Evolutionary conservation across 2,888 invertebrate species (phyloP).

Genomic region (Tanypteryx hageni): DNA sequence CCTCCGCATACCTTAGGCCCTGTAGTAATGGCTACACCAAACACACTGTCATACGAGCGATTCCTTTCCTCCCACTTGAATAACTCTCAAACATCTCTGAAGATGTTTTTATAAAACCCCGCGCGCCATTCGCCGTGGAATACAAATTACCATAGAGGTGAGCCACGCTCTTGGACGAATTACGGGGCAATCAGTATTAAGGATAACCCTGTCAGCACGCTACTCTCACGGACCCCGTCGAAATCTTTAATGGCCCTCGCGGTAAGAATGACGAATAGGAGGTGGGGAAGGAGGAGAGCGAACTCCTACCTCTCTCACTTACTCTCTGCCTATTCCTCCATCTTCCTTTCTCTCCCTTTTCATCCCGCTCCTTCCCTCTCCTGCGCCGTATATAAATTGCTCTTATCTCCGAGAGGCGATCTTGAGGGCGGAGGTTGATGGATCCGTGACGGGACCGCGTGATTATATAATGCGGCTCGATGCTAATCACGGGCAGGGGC

Average conservation of each 20-base stretch:
- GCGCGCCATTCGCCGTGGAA: conserved; percentile 28
- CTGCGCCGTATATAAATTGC: conserved; percentile 40
- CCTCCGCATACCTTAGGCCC: too few relatives aligned
- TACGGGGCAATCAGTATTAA: conserved; percentile 60
- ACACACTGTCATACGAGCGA: conserved; percentile 30
- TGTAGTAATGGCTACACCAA: too few relatives aligned
- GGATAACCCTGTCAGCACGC: conserved; percentile 59
- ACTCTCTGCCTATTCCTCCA: not conserved
- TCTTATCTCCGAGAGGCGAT: conserved; percentile 54
- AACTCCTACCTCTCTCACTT: conserved; percentile 8
- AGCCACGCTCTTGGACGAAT: conserved; percentile 53
- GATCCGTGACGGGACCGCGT: conserved; percentile 58
- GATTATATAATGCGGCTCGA: conserved; percentile 57
- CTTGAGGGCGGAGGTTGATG: conserved; percentile 44
- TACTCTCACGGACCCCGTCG: conserved; percentile 36
- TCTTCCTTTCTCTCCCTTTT: not conserved
- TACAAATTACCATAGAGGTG: conserved; percentile 44
- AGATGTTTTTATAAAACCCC: conserved; percentile 38
- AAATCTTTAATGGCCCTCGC: conserved; percentile 60
- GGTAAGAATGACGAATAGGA: conserved; percentile 50
- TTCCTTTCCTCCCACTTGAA: conserved; percentile 32
- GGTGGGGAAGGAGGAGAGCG: conserved; percentile 1
- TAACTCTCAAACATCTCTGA: not conserved
- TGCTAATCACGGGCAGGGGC: conserved; percentile 46
- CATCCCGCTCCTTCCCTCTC: not conserved